Evolutionary conservation across 2,797 vertebrate genomes (phyloP).

Genomic region (Heteromormyrus szaboi): DNA sequence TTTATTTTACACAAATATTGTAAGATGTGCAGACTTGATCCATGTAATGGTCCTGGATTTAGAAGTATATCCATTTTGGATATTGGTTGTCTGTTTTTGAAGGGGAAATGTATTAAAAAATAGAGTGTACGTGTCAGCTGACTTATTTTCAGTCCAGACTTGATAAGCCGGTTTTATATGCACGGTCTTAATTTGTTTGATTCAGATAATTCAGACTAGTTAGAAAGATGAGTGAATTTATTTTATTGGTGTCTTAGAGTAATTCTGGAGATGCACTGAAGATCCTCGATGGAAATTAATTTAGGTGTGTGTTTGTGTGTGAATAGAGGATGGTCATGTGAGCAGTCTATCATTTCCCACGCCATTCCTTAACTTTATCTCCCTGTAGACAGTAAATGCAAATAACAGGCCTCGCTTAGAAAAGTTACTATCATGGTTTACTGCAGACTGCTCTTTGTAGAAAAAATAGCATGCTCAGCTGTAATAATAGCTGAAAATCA

Average conservation of each 20-base stretch:
- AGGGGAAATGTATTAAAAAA: background rate
- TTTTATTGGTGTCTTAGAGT: background rate
- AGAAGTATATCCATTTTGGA: background rate
- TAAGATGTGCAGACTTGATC: background rate
- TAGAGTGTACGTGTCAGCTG: background rate
- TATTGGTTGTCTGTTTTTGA: background rate
- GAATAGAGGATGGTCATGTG: background rate
- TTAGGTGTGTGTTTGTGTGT: background rate
- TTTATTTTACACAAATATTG: background rate
- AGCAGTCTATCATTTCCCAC: background rate
- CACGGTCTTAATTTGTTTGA: background rate
- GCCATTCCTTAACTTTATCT: background rate
- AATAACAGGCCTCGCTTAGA: background rate
- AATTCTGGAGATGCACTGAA: background rate
- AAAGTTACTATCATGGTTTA: background rate
- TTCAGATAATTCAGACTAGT: background rate
- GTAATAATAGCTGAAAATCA: background rate
- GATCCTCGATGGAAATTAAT: background rate
- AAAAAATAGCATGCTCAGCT: background rate
- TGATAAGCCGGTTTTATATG: background rate
- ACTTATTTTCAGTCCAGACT: background rate
- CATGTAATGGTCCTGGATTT: background rate
- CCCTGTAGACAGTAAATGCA: background rate
- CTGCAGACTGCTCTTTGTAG: background rate
- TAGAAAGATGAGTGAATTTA: background rate